Conservation (phyloP, 2,797 vertebrate species). For the Botia kubotai region DNA sequence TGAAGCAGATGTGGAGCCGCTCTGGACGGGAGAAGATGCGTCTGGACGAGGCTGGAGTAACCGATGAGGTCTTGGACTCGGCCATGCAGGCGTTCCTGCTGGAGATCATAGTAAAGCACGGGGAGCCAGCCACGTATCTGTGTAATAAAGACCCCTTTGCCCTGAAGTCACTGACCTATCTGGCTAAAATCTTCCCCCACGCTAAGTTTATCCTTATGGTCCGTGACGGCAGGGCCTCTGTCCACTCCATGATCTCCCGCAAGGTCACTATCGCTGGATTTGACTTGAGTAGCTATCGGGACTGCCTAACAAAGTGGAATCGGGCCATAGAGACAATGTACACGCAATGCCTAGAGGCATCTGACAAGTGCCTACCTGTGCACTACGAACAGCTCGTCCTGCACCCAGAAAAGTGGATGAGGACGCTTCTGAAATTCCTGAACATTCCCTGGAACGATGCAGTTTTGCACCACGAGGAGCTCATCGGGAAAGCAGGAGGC, state of each 20-base stretch:
- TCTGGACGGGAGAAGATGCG: constrained; percentile 96
- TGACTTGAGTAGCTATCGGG: constrained; percentile 95
- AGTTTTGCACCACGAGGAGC: constrained; percentile 95
- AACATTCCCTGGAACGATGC: constrained; percentile 91
- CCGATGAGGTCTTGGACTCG: constrained; percentile 93
- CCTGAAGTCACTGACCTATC: constrained; percentile 92
- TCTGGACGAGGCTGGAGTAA: constrained; percentile 94
- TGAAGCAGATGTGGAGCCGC: constrained; percentile 98
- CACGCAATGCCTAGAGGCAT: constrained; percentile 93
- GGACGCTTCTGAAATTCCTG: constrained; percentile 91
- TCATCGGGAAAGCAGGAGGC: constrained; percentile 96
- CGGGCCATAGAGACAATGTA: constrained; percentile 98
- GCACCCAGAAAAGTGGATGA: constrained; percentile 96
- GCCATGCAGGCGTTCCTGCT: constrained; percentile 96
- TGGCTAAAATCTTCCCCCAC: constrained; percentile 96
- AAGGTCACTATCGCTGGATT: constrained; percentile 98
- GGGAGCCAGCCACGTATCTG: constrained; percentile 92
- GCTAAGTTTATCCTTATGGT: constrained; percentile 98
- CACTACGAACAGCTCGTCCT: constrained; percentile 95
- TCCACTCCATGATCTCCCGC: constrained; percentile 98
- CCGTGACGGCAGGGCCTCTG: constrained; percentile 92
- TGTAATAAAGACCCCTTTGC: constrained; percentile 99
- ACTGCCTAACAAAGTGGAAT: constrained; percentile 98
- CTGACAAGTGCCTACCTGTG: constrained; percentile 88
- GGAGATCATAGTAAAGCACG: constrained; percentile 96